phyloP scores from a whole-genome alignment of 2,113 vertebrate species.

The Megalops atlanticus region DNA sequence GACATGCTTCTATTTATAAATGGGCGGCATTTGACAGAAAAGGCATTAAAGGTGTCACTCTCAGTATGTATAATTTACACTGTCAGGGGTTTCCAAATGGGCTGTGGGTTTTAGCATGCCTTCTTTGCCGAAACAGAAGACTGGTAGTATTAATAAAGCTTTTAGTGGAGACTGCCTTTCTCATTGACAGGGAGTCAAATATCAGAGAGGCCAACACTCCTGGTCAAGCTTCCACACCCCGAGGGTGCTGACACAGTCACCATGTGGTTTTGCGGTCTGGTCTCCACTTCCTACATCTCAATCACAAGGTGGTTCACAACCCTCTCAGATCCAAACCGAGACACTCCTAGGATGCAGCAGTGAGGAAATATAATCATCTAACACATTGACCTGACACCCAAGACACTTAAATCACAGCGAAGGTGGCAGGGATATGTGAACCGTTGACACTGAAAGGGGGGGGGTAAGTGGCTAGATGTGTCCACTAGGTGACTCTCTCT shows the following conservation, averaged over 20 bases:
- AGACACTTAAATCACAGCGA: not conserved
- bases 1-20: not conserved
- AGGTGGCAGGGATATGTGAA: too few relatives aligned
- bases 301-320: not conserved
- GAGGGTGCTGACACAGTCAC: not conserved
- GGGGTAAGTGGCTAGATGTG: not conserved
- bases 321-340: not conserved
- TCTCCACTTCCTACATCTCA: constrained; percentile 5
- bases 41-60: constrained; percentile 9
- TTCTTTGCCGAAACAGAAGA: constrained; percentile 7
- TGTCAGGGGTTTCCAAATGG: not conserved
- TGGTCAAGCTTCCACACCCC: not conserved
- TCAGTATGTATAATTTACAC: constrained; percentile 10
- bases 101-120: too few relatives aligned
- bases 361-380: not conserved
- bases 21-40: constrained; percentile 3
- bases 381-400: not conserved
- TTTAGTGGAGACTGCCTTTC: constrained; percentile 17
- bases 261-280: not conserved
- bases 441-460: too few relatives aligned
- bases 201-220: not conserved
- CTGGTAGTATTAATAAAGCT: constrained; percentile 14
- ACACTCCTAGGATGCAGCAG: not conserved
- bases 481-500: constrained; percentile 17
- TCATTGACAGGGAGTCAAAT: constrained; percentile 12